These are phyloP conservation scores for Coleophora deauratella DNA, from an alignment of 2,888 invertebrate genomes.

Conservation along the genomic window DNA sequence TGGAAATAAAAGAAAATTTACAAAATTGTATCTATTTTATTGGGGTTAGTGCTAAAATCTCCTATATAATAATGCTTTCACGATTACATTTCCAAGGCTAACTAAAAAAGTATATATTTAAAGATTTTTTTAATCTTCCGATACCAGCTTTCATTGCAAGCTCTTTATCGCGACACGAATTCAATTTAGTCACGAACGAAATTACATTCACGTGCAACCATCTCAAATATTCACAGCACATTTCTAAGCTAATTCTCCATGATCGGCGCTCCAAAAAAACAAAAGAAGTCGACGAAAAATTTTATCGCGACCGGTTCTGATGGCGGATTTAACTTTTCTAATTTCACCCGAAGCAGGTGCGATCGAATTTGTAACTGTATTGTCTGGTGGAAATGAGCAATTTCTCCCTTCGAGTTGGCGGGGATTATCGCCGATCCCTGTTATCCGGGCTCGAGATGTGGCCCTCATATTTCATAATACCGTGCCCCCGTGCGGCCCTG, in stretches of 20 bases:
- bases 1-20: too few relatives aligned
- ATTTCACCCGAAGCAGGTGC: slow-evolving; percentile 35
- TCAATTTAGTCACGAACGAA: too few relatives aligned
- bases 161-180: too few relatives aligned
- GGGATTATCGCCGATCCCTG: slow-evolving; percentile 44
- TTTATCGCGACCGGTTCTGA: slow-evolving; percentile 23
- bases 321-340: slow-evolving; percentile 37
- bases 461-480: slow-evolving; percentile 56
- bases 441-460: slow-evolving; percentile 41
- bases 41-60: too few relatives aligned
- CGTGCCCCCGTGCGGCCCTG: slow-evolving; percentile 21
- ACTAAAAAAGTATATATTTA: too few relatives aligned
- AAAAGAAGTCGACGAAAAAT: slow-evolving; percentile 13
- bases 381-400: slow-evolving; percentile 37
- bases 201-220: too few relatives aligned
- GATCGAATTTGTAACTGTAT: slow-evolving; percentile 38
- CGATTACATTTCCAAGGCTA: too few relatives aligned
- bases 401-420: slow-evolving; percentile 35
- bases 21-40: too few relatives aligned
- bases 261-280: slow-evolving; percentile 5
- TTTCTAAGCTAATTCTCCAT: slow-evolving; percentile 13
- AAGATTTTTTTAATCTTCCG: too few relatives aligned
- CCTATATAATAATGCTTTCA: too few relatives aligned
- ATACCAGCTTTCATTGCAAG: too few relatives aligned
- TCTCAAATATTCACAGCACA: background rate